Base-by-base conservation (phyloP, 2,888 invertebrate genomes). In the Adineta ricciae region DNA sequence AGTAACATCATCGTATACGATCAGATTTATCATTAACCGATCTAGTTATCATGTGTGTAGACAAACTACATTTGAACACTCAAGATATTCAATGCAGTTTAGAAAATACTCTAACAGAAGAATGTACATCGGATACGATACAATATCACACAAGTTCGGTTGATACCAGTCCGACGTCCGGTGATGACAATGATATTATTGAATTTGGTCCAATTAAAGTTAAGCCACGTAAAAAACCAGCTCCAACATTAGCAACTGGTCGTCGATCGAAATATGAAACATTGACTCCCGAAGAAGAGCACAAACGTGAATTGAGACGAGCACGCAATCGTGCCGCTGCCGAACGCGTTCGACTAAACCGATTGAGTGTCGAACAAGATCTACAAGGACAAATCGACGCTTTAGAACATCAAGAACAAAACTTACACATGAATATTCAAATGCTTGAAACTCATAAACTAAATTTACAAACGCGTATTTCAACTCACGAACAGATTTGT, bases 311-410 rank as follows among this genome's bases (percentile, higher is more conserved):
- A 36, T 32, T 83, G 41, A 72, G 85, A 52, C 85, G 85, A 24
- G 50, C 49, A 41, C 41, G 85, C n/a, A 85, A 85, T 56, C 73
- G 85, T 49, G 85, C 83, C 24, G 85, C 85, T 16, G 85, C 85
- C 38, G 85, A 85, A 83, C 83, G 83, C 32, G 83, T 83, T n/a
- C 83, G 83, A n/a, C 27, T 73, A 73, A 83, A 36, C n/a, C 83
- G 83, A 36, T 38, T 83, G 24, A 14, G 4, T 54, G n/a, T 83
- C 50, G 83, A 83, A 83, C 38, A 83, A 83, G 24, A 78, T 24
- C 41, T 78, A 38, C 38, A 38, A 41, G n/a, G 11, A 16, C 24
- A 78, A 78, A 78, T 78, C 0, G 41, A 78, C 14, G 78, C 0
- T 24, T 41, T 78, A 78, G 41, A 78, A 78, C 0, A 78, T 2